Evolutionary conservation across 2,113 vertebrate species (phyloP), one percentile per base, ranked within the genome.

Genomic region (Eurypyga helias): DNA sequence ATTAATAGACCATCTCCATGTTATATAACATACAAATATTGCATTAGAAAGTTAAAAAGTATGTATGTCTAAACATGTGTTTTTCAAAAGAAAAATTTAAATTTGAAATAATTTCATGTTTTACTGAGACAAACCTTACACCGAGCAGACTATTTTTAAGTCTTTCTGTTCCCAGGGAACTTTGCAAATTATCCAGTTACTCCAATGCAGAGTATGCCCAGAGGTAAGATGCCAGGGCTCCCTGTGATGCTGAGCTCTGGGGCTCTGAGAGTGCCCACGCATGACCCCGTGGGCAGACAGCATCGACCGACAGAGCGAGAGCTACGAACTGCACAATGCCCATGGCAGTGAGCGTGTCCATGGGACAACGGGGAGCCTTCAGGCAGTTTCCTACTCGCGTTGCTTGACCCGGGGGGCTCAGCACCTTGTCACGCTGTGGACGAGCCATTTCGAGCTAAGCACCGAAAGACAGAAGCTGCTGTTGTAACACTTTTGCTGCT

Each of bases 391-490:
- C 9, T 29, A 1, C 25, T 36, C 3, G 2, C 9, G 7, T 46
- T 9, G 10, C 25, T 23, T 36, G 48, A 11, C 43, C 41, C 3
- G 2, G 28, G n/a, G 23, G 8, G 6, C 45, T 89, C 65, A 83
- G 34, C 49, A 34, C 10, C 80, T 38, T 4, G 0, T 5, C 34
- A 13, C 0, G 0, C 60, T 7, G 3, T 4, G 8, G 19, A 11
- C 3, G 16, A 82, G 14, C 29, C 6, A 1, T 64, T 73, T 51
- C 2, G 10, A 91, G 38, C 24, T 25, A 11, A 75, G 72, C 54
- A 36, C 21, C 10, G 1, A 23, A 45, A 51, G 23, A 33, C 57
- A 58, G 57, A 20, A 23, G 13, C 16, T 31, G 18, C 52, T 36
- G 34, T 41, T 29, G 11, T 15, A 10, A 14, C 0, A 0, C 41